Base-by-base conservation (phyloP, 1,140 invertebrate genomes). In the Chymomyza costata region DNA sequence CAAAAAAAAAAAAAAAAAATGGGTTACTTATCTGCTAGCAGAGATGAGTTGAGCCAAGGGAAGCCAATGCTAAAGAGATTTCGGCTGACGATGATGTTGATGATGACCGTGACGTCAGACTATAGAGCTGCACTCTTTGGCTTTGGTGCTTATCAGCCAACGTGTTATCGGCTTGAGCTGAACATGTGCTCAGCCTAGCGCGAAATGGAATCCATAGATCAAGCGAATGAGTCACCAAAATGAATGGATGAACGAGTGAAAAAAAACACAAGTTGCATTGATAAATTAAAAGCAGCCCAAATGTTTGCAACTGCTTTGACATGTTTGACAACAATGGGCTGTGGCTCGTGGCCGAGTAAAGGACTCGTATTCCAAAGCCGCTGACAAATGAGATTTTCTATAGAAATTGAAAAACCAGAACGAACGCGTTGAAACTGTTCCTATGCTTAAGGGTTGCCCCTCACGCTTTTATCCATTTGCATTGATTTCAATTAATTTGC, bases 401-500 rank as follows among this genome's bases (percentile, higher is more conserved):
- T 76, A 32, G 70, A 76, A 68, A 65, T 47, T 57, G 64, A 65
- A 61, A 71, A 80, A 50, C 34, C 57, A 60, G 52, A 60, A 55
- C 57, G 46, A 62, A 57, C 31, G 16, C 30, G 30, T 32, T 14
- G 3, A 55, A n/a, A n/a, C 44, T 10, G 13, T 6, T 43, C 47
- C 63, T 81, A 73, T 74, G 74, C 73, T 81, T 81, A 54, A 68
- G 65, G 58, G 50, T 60, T 62, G 19, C 35, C 45, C 40, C 49
- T 56, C 48, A 45, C 15, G 31, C 44, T 16, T 35, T n/a, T n/a
- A n/a, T 45, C 55, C 73, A 80, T 78, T 78, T 78, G 73, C 73
- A 80, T 80, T 80, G 73, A 80, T 80, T 80, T 80, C 73, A 80
- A 80, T 80, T 80, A 80, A 80, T 80, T 80, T 80, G 55, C 74